These are phyloP conservation scores for Cyclopterus lumpus DNA, from an alignment of 2,797 vertebrate species.

Conservation along the genomic window DNA sequence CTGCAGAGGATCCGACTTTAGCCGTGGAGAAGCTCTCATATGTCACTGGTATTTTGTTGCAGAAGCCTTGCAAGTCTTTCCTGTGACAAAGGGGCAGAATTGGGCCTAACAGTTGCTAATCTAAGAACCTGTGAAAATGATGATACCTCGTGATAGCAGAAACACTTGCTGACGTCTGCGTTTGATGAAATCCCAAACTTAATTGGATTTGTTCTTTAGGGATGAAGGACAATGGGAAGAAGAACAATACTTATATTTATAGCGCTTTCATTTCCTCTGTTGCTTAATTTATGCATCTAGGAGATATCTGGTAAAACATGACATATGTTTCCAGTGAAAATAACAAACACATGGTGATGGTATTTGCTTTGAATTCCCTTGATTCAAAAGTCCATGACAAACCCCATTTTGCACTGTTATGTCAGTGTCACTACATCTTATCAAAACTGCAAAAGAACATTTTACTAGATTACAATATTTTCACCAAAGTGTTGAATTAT, in stretches of 20 bases:
- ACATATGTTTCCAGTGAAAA: slow-evolving; percentile 11
- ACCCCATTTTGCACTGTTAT: neutral
- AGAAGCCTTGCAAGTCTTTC: slow-evolving; percentile 76
- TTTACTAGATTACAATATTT: neutral
- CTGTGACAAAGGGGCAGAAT: slow-evolving; percentile 76
- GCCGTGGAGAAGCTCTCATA: slow-evolving; percentile 79
- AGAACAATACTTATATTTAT: slow-evolving; percentile 56
- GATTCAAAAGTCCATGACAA: neutral
- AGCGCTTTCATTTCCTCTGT: slow-evolving; percentile 42
- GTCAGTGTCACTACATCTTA: neutral
- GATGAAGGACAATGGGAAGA: slow-evolving; percentile 48
- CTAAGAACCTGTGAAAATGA: slow-evolving; percentile 74
- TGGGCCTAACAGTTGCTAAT: slow-evolving; percentile 71
- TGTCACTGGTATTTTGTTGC: slow-evolving; percentile 77
- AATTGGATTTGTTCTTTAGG: slow-evolving; percentile 62
- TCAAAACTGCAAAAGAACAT: neutral
- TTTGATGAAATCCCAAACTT: slow-evolving; percentile 62
- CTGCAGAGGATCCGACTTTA: slow-evolving; percentile 72
- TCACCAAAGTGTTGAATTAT: slow-evolving; percentile 31
- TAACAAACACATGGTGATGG: slow-evolving; percentile 20
- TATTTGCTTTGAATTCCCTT: slow-evolving; percentile 21
- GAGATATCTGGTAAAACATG: neutral
- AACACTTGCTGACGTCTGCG: slow-evolving; percentile 18
- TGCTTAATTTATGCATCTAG: neutral
- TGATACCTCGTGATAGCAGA: slow-evolving; percentile 58